phyloP scores from a whole-genome alignment of 2,797 vertebrate species.

The Enteromius argenteus region DNA sequence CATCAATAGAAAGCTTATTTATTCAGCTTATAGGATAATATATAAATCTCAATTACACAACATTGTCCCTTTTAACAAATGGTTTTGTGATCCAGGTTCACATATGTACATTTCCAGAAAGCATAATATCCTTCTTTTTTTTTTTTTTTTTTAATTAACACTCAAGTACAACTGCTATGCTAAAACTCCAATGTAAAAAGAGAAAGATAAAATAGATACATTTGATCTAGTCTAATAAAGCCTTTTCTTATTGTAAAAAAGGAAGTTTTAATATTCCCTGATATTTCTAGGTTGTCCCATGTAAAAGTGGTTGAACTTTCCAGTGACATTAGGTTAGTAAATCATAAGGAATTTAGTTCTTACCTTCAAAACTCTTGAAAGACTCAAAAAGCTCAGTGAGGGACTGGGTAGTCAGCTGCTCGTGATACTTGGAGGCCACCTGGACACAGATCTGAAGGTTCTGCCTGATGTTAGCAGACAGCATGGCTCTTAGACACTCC shows the following conservation, averaged over 20 bases:
- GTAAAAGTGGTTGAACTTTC: background rate
- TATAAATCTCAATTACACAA: too few species aligned
- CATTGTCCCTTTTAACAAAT: too few species aligned
- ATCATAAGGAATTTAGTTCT: constrained; percentile 33
- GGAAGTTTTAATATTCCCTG: background rate
- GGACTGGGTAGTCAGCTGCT: constrained; percentile 92
- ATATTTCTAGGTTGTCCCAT: background rate
- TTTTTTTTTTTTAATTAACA: too few species aligned
- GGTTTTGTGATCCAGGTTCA: too few species aligned
- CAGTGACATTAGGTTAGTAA: background rate
- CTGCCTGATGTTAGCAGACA: constrained; percentile 97
- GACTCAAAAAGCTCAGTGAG: constrained; percentile 97
- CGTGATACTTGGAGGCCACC: constrained; percentile 97
- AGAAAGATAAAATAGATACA: too few species aligned
- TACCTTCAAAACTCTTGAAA: constrained; percentile 98
- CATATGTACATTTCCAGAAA: too few species aligned
- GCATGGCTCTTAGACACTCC: constrained; percentile 96
- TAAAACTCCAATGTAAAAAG: too few species aligned
- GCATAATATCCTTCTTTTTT: too few species aligned
- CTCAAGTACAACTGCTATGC: too few species aligned
- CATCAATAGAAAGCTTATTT: too few species aligned
- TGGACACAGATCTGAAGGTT: constrained; percentile 98
- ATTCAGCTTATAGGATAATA: too few species aligned
- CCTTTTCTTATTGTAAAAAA: background rate
- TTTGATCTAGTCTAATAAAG: background rate